These are phyloP conservation scores for Timandra comae DNA, from an alignment of 2,888 invertebrate genomes.

Conservation along the genomic window DNA sequence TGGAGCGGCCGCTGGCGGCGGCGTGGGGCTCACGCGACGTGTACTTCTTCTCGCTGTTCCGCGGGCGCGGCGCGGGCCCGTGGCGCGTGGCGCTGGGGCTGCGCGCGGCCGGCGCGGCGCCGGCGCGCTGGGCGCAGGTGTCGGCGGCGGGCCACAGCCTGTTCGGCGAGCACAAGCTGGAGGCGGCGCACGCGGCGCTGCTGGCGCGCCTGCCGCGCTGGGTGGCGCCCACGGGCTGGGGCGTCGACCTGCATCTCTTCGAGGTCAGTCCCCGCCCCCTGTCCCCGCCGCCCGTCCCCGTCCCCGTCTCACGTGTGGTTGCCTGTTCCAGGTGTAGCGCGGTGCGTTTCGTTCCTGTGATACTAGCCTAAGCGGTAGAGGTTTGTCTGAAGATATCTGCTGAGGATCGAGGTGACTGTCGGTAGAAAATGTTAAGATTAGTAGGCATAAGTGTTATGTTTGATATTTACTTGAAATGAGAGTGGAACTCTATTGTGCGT, in stretches of 20 bases:
- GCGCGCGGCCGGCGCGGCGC: constrained; percentile 9
- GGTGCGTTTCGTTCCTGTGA: too few species aligned
- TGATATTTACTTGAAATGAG: too few species aligned
- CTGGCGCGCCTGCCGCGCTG: constrained; percentile 78
- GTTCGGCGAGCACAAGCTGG: constrained; percentile 73
- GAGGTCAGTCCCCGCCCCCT: constrained; percentile 15
- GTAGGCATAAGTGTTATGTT: too few species aligned
- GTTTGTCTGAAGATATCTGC: too few species aligned
- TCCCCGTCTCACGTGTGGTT: too few species aligned
- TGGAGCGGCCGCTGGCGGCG: constrained; percentile 60
- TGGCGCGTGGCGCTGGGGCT: constrained; percentile 17
- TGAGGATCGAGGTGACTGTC: too few species aligned
- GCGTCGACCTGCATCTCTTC: constrained; percentile 81
- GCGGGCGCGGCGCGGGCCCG: constrained; percentile 21
- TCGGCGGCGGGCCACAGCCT: constrained; percentile 77
- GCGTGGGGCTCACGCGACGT: constrained; percentile 66
- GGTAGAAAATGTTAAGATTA: too few species aligned
- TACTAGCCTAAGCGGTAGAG: too few species aligned
- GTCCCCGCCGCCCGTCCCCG: constrained; percentile 49
- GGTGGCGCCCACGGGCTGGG: constrained; percentile 83
- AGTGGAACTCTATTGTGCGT: too few species aligned
- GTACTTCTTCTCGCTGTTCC: constrained; percentile 39
- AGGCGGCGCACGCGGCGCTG: constrained; percentile 68
- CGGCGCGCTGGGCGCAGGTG: constrained; percentile 30
- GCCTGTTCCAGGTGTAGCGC: too few species aligned